Evolutionary conservation across 2,888 invertebrate genomes (phyloP).

Genomic region (Nyleta sp.): DNA sequence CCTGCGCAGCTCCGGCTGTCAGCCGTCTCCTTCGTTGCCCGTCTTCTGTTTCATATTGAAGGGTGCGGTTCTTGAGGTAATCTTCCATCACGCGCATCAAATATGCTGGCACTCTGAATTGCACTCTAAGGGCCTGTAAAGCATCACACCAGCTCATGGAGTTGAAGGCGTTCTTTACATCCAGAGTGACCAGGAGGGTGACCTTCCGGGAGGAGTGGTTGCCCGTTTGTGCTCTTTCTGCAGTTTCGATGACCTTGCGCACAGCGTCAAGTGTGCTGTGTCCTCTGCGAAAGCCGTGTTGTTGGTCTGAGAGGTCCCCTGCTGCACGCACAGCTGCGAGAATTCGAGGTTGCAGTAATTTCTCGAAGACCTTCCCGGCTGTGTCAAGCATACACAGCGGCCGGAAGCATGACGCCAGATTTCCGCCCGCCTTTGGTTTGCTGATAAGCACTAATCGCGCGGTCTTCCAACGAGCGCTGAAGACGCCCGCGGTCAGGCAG

Average conservation of each 20-base stretch:
- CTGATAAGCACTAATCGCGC: slow-evolving; percentile 11
- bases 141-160: background rate
- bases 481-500: background rate
- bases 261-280: slow-evolving; percentile 1
- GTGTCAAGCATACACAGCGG: slow-evolving; percentile 11
- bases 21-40: background rate
- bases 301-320: slow-evolving; percentile 8
- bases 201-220: slow-evolving; percentile 1
- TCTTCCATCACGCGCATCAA: background rate
- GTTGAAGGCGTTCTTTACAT: no score
- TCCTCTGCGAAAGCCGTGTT: background rate
- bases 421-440: background rate
- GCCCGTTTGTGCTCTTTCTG: background rate
- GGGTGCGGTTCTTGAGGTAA: background rate
- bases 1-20: slow-evolving; percentile 7
- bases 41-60: background rate
- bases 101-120: background rate
- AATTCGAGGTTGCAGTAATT: background rate
- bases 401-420: background rate
- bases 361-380: background rate
- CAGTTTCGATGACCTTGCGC: background rate
- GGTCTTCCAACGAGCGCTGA: background rate
- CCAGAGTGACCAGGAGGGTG: background rate
- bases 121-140: background rate
- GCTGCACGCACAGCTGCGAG: background rate